Conservation (phyloP, 2,888 invertebrate species). For the Trachelus troglodyta region DNA sequence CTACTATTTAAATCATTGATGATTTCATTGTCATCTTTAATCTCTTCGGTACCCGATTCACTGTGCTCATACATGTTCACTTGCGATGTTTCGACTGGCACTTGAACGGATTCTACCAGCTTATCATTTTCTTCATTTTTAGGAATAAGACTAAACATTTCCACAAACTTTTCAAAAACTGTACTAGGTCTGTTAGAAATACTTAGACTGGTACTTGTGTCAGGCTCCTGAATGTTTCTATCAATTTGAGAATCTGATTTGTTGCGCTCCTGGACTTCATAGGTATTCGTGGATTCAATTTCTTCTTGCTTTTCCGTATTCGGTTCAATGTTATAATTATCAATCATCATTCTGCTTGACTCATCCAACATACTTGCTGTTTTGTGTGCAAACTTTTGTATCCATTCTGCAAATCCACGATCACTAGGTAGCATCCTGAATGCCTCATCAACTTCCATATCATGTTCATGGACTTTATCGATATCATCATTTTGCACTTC, state of each 20-base stretch:
- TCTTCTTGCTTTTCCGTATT: slow-evolving; percentile 1
- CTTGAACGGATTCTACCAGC: not conserved
- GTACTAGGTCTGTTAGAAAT: not conserved
- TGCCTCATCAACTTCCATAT: not conserved
- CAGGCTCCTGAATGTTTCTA: not conserved
- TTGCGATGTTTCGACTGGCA: not conserved
- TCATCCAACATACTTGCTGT: not conserved
- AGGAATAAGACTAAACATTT: not conserved
- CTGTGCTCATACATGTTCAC: not conserved
- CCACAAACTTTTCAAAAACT: not conserved
- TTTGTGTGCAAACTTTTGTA: not conserved
- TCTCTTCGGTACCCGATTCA: not conserved
- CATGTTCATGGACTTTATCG: not conserved
- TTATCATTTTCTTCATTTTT: not conserved
- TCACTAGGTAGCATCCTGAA: not conserved
- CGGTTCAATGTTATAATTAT: not conserved
- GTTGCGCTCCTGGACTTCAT: slow-evolving; percentile 7
- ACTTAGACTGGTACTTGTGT: not conserved
- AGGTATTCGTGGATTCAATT: not conserved
- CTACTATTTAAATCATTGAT: not conserved
- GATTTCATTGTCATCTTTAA: not conserved
- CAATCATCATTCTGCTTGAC: not conserved
- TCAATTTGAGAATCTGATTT: not conserved
- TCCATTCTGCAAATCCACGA: not conserved
- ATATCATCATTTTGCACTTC: slow-evolving; percentile 1